A percentile compares a stretch with the other conserved stretches of the same genome.
Evolutionary conservation across 2,113 vertebrate species (phyloP).

Genomic region (Lophius piscatorius): DNA sequence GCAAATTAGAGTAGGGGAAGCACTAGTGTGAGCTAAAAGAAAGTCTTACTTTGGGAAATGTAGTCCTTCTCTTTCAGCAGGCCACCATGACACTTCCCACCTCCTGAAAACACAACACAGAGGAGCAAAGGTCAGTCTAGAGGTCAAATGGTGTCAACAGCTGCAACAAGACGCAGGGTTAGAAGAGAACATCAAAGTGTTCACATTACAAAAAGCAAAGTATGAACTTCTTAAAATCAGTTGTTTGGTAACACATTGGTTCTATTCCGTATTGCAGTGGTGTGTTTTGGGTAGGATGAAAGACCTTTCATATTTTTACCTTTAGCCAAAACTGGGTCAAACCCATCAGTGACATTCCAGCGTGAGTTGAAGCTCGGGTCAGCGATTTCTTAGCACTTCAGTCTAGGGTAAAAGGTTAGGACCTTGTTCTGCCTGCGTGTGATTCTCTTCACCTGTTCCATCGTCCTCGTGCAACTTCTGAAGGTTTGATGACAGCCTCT

Average conservation of each 20-base stretch:
- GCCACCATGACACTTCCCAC: constrained; percentile 57
- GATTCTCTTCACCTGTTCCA: neutral
- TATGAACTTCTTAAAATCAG: neutral
- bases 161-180: neutral
- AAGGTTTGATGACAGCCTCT: too few relatives aligned
- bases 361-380: constrained; percentile 25
- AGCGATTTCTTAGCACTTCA: constrained; percentile 5
- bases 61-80: constrained; percentile 36
- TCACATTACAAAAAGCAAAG: neutral
- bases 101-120: constrained; percentile 57
- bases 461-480: constrained; percentile 25
- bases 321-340: constrained; percentile 20
- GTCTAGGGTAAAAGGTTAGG: constrained; percentile 11
- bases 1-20: neutral
- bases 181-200: neutral
- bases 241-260: too few relatives aligned
- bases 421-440: neutral
- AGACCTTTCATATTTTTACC: neutral
- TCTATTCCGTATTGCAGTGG: neutral
- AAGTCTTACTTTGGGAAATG: constrained; percentile 51
- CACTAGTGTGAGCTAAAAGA: neutral
- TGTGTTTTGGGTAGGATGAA: neutral
- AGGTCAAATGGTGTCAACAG: constrained; percentile 5
- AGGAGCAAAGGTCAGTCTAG: constrained; percentile 34
- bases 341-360: constrained; percentile 24